Evolutionary conservation across 2,113 vertebrate species (phyloP).

Genomic region (Clarias gariepinus): DNA sequence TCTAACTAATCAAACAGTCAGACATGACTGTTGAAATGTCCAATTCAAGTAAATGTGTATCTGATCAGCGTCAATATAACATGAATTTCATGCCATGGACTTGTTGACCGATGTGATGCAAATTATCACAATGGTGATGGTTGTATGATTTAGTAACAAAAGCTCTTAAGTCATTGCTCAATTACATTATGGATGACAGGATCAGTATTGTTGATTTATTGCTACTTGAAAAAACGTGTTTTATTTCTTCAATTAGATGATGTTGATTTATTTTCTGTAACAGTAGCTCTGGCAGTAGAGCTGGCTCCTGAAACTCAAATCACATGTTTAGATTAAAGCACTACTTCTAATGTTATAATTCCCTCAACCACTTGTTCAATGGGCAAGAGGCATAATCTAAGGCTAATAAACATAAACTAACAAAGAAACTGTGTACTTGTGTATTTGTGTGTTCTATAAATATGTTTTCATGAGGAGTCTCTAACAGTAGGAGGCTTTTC

Average conservation of each 20-base stretch:
- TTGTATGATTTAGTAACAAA: neutral
- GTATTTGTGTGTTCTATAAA: neutral
- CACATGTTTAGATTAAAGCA: neutral
- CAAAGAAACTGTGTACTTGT: neutral
- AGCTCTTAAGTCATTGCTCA: neutral
- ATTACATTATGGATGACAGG: neutral
- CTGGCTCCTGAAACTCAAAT: neutral
- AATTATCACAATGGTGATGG: neutral
- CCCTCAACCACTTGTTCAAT: neutral
- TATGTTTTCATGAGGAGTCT: neutral
- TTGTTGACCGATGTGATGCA: neutral
- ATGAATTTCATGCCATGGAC: neutral
- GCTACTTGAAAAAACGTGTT: neutral
- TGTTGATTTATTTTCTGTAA: neutral
- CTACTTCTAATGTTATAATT: neutral
- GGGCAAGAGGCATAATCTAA: neutral
- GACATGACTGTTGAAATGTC: neutral
- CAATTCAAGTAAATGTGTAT: neutral
- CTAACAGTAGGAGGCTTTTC: neutral
- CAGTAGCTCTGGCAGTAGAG: neutral
- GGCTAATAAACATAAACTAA: neutral
- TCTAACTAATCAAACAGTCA: neutral
- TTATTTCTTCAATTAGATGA: neutral
- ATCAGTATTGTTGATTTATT: neutral
- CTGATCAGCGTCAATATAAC: neutral